Conservation (phyloP, 2,888 invertebrate genomes). For the Drosophila putrida region DNA sequence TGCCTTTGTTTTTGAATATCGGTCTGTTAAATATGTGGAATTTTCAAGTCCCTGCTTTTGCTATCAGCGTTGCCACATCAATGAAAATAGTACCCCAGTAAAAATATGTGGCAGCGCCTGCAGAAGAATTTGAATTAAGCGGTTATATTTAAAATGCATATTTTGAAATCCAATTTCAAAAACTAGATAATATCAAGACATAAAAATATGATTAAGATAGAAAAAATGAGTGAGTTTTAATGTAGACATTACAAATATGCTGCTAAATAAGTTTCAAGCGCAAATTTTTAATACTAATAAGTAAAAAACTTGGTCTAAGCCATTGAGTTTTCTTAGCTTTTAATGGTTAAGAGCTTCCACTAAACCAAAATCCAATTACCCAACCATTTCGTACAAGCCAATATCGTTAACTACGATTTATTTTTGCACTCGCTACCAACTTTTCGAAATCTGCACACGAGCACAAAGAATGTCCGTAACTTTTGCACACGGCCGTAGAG, state of each 20-base stretch:
- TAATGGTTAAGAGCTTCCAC: constrained; percentile 14
- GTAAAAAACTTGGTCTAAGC: no score
- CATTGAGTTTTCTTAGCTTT: no score
- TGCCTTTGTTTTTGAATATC: no score
- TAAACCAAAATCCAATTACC: constrained; percentile 29
- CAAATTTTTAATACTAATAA: no score
- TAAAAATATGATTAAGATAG: no score
- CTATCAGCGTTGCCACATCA: constrained; percentile 18
- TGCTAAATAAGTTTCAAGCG: no score
- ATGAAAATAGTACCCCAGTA: background rate
- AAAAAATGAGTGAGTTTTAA: no score
- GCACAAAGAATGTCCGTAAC: constrained; percentile 56
- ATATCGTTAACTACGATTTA: constrained; percentile 47
- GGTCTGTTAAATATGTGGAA: background rate
- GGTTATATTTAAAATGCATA: no score
- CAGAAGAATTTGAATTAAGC: background rate
- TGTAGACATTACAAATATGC: no score
- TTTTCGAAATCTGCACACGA: constrained; percentile 65
- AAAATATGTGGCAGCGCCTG: background rate
- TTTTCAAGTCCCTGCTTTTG: background rate
- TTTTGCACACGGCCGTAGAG: constrained; percentile 64
- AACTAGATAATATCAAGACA: no score
- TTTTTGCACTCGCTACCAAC: constrained; percentile 57
- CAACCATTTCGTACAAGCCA: constrained; percentile 55
- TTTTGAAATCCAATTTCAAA: no score